phyloP scores from a whole-genome alignment of 1,140 invertebrate species.

The Zaprionus africanus region DNA sequence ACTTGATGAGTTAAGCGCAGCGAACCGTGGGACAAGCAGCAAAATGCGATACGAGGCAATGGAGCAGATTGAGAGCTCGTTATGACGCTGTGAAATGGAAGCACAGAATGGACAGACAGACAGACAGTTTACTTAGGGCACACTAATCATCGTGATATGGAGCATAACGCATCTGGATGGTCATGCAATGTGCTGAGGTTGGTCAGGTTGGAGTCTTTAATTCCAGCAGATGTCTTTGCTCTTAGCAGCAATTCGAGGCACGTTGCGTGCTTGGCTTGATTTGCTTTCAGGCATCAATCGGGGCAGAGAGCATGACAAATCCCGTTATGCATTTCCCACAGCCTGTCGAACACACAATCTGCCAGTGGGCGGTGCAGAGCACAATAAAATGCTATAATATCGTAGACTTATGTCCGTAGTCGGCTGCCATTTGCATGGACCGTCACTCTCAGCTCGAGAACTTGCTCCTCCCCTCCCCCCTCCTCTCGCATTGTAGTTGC shows the following conservation, averaged over 20 bases:
- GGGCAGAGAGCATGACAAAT: background rate
- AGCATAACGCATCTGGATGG: background rate
- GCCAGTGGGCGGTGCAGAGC: background rate
- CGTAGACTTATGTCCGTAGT: conserved; percentile 36
- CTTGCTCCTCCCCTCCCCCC: too few species aligned
- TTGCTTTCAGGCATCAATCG: background rate
- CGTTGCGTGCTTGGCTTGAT: background rate
- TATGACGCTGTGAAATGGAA: conserved; percentile 35
- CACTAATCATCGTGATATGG: background rate
- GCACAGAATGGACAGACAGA: background rate
- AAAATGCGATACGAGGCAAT: conserved; percentile 30
- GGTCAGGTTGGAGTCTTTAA: background rate
- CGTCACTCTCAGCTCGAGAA: background rate
- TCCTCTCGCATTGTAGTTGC: too few species aligned
- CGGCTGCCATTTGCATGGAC: background rate
- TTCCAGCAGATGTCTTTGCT: background rate
- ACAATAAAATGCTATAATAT: conserved; percentile 49
- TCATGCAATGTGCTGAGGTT: background rate
- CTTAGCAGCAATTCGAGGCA: background rate
- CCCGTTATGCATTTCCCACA: background rate
- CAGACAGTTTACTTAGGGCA: background rate
- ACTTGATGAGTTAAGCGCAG: conserved; percentile 67
- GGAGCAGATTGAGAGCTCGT: conserved; percentile 27
- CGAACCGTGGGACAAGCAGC: conserved; percentile 53
- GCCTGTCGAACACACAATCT: conserved; percentile 1